phyloP scores from a whole-genome alignment of 2,113 vertebrate species.

The Solea senegalensis region DNA sequence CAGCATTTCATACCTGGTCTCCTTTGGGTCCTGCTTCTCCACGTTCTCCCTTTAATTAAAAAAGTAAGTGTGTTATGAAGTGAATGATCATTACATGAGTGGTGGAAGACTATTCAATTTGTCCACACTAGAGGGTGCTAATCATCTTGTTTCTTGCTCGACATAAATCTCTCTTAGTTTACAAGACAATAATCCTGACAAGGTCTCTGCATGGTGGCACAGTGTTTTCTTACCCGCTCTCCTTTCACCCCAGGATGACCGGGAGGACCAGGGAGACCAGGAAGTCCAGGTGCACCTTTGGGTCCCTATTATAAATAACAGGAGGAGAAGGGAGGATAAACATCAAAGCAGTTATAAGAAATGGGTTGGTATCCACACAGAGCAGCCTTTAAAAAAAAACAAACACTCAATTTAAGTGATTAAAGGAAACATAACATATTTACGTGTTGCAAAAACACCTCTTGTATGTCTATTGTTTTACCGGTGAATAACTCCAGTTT shows the following conservation, averaged over 20 bases:
- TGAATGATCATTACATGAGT: conserved; percentile 2
- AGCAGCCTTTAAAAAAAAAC: not conserved
- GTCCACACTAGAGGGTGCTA: conserved; percentile 52
- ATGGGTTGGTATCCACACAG: not conserved
- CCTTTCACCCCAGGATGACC: conserved; percentile 91
- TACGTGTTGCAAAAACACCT: too few relatives aligned
- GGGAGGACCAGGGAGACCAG: conserved; percentile 90
- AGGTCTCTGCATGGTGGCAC: not conserved
- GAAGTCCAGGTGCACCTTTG: conserved; percentile 89
- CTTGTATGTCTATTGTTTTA: too few relatives aligned
- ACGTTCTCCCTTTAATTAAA: conserved; percentile 83
- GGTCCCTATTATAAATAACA: conserved; percentile 82
- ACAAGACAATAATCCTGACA: conserved; percentile 24
- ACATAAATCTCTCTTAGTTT: conserved; percentile 13
- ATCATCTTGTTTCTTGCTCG: conserved; percentile 15
- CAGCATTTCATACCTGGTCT: conserved; percentile 85
- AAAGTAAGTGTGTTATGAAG: conserved; percentile 9
- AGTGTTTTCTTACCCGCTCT: conserved; percentile 87
- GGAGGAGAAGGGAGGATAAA: not conserved
- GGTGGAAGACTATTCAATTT: conserved; percentile 2
- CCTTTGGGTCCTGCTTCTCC: conserved; percentile 92
- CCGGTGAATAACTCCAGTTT: not conserved
- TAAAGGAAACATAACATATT: too few relatives aligned
- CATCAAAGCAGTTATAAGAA: not conserved
- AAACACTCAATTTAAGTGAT: too few relatives aligned